Percentiles rank a stretch among this genome's conserved stretches.
phyloP scores from a whole-genome alignment of 2,113 vertebrate genomes.

The Cinclus mexicanus region DNA sequence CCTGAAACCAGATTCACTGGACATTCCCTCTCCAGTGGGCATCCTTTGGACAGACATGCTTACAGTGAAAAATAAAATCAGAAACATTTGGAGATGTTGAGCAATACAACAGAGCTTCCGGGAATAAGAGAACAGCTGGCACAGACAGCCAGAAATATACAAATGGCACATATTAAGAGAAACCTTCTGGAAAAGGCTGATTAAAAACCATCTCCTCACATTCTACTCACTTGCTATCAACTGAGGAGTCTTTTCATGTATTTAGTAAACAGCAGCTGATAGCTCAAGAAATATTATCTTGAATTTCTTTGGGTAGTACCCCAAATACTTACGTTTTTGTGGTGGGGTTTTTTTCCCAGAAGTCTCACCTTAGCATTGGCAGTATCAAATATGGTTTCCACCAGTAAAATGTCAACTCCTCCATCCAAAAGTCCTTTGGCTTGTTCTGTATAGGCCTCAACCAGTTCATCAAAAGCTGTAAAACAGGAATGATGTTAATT shows the following conservation, averaged over 20 bases:
- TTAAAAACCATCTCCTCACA: background rate
- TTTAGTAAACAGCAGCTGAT: background rate
- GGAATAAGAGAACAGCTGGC: background rate
- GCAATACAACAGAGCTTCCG: background rate
- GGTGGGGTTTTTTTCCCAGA: background rate
- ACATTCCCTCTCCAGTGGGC: background rate
- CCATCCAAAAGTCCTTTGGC: constrained; percentile 91
- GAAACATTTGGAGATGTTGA: background rate
- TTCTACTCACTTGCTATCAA: background rate
- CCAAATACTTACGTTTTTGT: background rate
- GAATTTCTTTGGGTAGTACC: background rate
- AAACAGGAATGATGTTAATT: background rate
- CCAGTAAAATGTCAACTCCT: constrained; percentile 88
- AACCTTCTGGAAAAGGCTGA: background rate
- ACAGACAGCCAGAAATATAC: background rate
- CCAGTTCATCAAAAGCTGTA: constrained; percentile 91
- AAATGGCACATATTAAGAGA: background rate
- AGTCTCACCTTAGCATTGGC: constrained; percentile 93
- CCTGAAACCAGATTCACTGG: background rate
- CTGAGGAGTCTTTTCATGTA: background rate
- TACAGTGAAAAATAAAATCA: background rate
- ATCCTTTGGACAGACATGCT: background rate
- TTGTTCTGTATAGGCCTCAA: constrained; percentile 91
- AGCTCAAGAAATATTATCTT: background rate
- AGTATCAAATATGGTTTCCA: constrained; percentile 97